These are phyloP conservation scores for Clanis bilineata DNA, from an alignment of 2,888 invertebrate species.

Conservation along the genomic window DNA sequence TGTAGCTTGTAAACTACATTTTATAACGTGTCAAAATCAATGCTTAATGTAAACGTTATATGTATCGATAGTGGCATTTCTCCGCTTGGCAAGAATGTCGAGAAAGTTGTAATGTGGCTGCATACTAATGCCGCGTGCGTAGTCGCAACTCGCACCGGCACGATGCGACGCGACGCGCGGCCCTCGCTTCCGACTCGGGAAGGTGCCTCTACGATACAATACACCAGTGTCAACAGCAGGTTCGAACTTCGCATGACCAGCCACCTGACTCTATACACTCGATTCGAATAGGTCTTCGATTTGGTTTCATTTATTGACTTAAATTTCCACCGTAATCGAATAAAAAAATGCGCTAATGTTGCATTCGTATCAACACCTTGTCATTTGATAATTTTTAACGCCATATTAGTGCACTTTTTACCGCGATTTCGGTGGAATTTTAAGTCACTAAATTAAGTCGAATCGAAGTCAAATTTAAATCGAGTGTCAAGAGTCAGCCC, in stretches of 20 bases:
- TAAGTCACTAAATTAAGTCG: too few relatives aligned
- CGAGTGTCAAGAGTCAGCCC: too few relatives aligned
- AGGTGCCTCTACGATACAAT: constrained; percentile 22
- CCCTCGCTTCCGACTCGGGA: constrained; percentile 32
- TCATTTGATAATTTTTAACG: too few relatives aligned
- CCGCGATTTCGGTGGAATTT: too few relatives aligned
- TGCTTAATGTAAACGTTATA: neutral
- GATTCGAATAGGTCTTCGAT: too few relatives aligned
- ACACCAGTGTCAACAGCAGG: neutral
- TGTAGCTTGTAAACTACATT: neutral
- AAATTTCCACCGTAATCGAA: too few relatives aligned
- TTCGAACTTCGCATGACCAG: neutral
- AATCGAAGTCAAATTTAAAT: too few relatives aligned
- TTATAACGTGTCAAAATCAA: neutral
- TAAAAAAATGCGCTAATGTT: too few relatives aligned
- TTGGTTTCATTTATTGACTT: too few relatives aligned
- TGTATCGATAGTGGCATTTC: constrained; percentile 72
- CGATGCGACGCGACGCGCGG: neutral
- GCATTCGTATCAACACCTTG: too few relatives aligned
- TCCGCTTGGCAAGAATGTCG: constrained; percentile 77
- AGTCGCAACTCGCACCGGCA: constrained; percentile 23
- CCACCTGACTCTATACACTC: neutral
- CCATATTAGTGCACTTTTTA: too few relatives aligned
- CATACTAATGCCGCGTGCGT: constrained; percentile 71
- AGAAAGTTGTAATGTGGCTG: constrained; percentile 79